A percentile compares a stretch with the other conserved stretches of the same genome.
Conservation (phyloP, 2,888 invertebrate species). For the Epicampocera succincta region DNA sequence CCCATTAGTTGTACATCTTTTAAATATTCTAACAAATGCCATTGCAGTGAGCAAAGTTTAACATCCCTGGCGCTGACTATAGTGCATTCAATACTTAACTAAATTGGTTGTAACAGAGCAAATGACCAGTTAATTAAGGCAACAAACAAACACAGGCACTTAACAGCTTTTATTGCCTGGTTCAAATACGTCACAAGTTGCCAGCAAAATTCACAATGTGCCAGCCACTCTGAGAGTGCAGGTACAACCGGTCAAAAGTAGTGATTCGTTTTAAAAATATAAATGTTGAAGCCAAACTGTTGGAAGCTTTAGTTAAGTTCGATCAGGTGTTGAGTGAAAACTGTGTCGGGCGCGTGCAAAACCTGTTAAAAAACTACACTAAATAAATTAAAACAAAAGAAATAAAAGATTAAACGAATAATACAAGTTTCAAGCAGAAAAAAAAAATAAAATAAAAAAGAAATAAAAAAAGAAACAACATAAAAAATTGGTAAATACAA, state of each 20-base stretch:
- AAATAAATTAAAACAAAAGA: conserved; percentile 11
- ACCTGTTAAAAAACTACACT: conserved; percentile 7
- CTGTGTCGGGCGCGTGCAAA: conserved; percentile 31
- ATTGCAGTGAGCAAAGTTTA: not conserved
- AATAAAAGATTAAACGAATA: not conserved
- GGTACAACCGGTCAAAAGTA: not conserved
- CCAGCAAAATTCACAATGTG: not conserved
- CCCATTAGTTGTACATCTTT: too few species aligned
- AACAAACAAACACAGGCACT: not conserved
- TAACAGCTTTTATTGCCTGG: conserved; percentile 10
- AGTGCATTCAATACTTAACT: conserved; percentile 10
- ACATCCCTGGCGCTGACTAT: not conserved
- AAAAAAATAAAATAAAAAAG: not conserved
- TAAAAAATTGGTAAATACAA: conserved; percentile 55
- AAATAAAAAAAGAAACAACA: not conserved
- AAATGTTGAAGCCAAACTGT: conserved; percentile 42
- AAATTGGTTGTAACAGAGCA: conserved; percentile 27
- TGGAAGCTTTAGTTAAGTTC: conserved; percentile 60
- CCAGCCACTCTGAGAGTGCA: not conserved
- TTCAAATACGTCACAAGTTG: conserved; percentile 10
- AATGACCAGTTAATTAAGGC: conserved; percentile 20
- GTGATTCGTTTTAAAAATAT: conserved; percentile 15
- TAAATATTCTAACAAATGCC: too few species aligned
- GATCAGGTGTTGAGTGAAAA: conserved; percentile 55
- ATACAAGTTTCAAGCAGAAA: conserved; percentile 20